Conservation (phyloP, 1,140 invertebrate species). For the Bombus affinis region DNA sequence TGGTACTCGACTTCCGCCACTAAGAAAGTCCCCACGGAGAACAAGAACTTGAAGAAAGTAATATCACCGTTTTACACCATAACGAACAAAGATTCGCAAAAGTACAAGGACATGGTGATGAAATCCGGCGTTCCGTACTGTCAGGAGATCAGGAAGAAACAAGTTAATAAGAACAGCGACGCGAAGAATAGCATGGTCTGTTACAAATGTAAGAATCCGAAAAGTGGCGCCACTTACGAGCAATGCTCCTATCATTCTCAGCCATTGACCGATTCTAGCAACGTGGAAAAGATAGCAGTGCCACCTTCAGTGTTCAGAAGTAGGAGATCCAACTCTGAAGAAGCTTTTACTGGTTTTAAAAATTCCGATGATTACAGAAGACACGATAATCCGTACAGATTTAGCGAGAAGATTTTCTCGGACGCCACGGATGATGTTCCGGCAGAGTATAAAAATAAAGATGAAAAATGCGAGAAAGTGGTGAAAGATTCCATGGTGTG, state of each 20-base stretch:
- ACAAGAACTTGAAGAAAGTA: conserved; percentile 72
- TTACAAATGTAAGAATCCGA: conserved; percentile 86
- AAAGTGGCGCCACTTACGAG: conserved; percentile 88
- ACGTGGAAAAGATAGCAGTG: conserved; percentile 14
- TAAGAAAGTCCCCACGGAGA: conserved; percentile 67
- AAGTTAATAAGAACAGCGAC: not conserved
- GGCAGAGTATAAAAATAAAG: conserved; percentile 62
- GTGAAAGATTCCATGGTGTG: conserved; percentile 87
- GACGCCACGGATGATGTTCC: conserved; percentile 52
- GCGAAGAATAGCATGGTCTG: conserved; percentile 80
- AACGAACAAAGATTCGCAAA: conserved; percentile 48
- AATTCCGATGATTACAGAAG: not conserved
- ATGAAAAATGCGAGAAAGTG: conserved; percentile 84
- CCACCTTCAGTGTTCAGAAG: conserved; percentile 12
- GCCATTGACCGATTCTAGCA: conserved; percentile 85
- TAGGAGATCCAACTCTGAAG: conserved; percentile 32
- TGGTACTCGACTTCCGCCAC: not conserved
- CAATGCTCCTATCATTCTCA: conserved; percentile 87
- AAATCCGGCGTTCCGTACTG: conserved; percentile 69
- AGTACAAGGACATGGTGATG: conserved; percentile 56
- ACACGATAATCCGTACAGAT: conserved; percentile 58
- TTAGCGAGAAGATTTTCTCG: conserved; percentile 75
- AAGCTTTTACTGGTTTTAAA: not conserved
- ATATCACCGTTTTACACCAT: conserved; percentile 55
- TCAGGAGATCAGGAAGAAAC: conserved; percentile 59